A percentile compares a stretch with the other conserved stretches of the same genome.
Conservation (phyloP, 2,888 invertebrate species). For the Dyspetes luteomarginatus region DNA sequence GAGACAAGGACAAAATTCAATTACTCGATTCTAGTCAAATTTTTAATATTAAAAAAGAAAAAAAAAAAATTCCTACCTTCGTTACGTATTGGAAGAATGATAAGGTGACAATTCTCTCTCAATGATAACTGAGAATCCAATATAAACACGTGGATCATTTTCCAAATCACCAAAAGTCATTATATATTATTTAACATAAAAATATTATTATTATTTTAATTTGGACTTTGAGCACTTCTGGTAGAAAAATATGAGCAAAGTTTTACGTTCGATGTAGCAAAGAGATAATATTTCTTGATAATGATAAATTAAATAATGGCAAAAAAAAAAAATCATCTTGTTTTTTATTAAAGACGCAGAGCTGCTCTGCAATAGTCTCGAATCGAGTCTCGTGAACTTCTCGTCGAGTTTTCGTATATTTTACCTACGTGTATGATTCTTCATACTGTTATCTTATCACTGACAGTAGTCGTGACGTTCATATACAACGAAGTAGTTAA, state of each 20-base stretch:
- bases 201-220: neutral
- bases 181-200: too few relatives aligned
- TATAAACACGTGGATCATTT: constrained; percentile 10
- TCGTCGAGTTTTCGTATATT: constrained; percentile 2
- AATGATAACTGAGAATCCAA: neutral
- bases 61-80: neutral
- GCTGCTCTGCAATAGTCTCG: too few relatives aligned
- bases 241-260: neutral
- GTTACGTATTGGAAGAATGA: neutral
- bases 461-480: constrained; percentile 45
- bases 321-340: too few relatives aligned
- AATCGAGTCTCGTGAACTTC: neutral
- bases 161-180: neutral
- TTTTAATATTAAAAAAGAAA: neutral
- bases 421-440: constrained; percentile 24
- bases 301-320: too few relatives aligned
- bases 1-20: neutral
- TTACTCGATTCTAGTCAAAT: neutral
- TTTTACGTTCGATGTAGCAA: too few relatives aligned
- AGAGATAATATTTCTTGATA: too few relatives aligned
- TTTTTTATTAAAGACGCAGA: too few relatives aligned
- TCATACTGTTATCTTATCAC: constrained; percentile 56
- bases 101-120: neutral
- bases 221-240: neutral
- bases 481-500: constrained; percentile 41